These are phyloP conservation scores for Hydrozoanthus tunicans DNA, from an alignment of 64 coral and sea anemone genomes.

Conservation along the genomic window DNA sequence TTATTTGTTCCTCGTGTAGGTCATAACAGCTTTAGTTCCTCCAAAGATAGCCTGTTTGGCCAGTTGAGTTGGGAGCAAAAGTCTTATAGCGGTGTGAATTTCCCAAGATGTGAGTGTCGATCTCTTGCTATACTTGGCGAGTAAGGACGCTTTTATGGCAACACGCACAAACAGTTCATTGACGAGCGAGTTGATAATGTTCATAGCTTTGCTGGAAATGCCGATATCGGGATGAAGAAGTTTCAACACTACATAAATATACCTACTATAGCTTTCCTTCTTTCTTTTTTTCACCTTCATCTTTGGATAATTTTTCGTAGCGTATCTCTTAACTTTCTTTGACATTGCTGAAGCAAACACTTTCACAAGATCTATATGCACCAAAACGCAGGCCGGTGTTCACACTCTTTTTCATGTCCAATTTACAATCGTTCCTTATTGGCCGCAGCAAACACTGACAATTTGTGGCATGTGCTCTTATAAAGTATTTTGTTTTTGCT, in stretches of 20 bases:
- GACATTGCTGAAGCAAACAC: too few relatives aligned
- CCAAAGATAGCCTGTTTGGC: background rate
- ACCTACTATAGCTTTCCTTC: background rate
- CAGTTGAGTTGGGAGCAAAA: background rate
- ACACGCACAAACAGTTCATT: slow-evolving; percentile 3
- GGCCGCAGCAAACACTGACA: too few relatives aligned
- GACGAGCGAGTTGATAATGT: background rate
- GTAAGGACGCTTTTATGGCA: background rate
- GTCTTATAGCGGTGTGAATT: background rate
- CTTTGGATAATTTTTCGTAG: background rate
- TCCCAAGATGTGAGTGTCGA: background rate
- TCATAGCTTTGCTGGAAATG: background rate
- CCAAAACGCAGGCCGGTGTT: too few relatives aligned
- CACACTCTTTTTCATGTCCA: too few relatives aligned
- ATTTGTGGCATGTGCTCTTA: too few relatives aligned
- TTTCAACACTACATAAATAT: background rate
- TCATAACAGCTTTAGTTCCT: background rate
- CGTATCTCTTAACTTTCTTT: background rate
- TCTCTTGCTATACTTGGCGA: background rate
- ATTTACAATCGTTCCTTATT: too few relatives aligned
- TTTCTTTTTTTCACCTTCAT: background rate
- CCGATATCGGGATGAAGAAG: slow-evolving; percentile 1
- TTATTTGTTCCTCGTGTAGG: background rate
- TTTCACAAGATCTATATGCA: too few relatives aligned
- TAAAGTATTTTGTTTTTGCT: too few relatives aligned